Base-by-base conservation (phyloP, 2,888 invertebrate species). In the Tricholauxania praeusta region DNA sequence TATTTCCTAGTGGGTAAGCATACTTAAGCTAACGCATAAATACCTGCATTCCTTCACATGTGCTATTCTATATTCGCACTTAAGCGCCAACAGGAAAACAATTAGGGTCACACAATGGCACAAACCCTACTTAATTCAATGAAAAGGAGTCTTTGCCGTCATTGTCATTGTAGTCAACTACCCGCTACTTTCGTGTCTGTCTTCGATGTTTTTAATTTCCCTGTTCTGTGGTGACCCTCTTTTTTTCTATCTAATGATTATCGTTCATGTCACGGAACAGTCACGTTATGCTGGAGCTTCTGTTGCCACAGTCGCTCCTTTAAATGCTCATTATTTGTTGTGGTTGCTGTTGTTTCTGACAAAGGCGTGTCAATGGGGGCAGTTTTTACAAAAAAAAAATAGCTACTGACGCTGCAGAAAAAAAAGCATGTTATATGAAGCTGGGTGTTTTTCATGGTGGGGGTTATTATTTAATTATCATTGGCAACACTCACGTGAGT, bases 381-480 rank as follows among this genome's bases (percentile, higher is more conserved):
- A 39, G 39, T 10, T 39, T 7, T 39, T 39, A 39, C 8, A 39
- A 10, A 7, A 39, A 4, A 39, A 39, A 1, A 32, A 32, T 5
- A 32, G 39, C 39, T 39, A 10, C 39, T 39, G 10, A 28, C 28
- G 28, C 32, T 28, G 62, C 52, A 28, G 28, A 28, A 28, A 28
- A 28, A 28, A 51, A 59, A 17, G 49, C 14, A 17, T 47, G 67
- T 28, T 51, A 28, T n/a, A 59, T 47, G 59, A 59, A 17, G 68
- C 49, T 8, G 12, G 39, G 12, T 22, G 14, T 48, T 14, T 57
- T 68, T 57, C 14, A 48, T 14, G 19, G n/a, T 19, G 51, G n/a
- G n/a, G 48, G 14, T 52, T 53, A 59, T 51, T 19, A 65, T 65
- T 72, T 72, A 47, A 65, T 72, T 66, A 66, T 60, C 72, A 60